Evolutionary conservation across 2,113 vertebrate genomes (phyloP).

Genomic region (Amazona vittata): DNA sequence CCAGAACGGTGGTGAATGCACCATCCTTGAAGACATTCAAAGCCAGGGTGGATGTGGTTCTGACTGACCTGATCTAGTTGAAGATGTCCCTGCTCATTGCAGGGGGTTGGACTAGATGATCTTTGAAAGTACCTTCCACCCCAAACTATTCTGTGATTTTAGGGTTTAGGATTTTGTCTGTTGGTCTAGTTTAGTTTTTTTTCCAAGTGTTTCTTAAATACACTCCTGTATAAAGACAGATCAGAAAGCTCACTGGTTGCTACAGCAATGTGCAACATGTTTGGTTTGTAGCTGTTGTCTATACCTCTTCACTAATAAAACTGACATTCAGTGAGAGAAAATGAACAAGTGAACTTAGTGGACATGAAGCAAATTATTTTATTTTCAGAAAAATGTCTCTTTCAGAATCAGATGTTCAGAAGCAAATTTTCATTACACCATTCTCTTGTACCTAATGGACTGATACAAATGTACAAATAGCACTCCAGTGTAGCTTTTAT

Average conservation of each 20-base stretch:
- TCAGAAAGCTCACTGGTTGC: background rate
- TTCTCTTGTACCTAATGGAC: background rate
- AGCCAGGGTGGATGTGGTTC: background rate
- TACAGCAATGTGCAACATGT: background rate
- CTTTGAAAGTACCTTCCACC: background rate
- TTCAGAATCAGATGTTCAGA: background rate
- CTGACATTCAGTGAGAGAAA: background rate
- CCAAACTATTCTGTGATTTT: background rate
- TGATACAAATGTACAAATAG: background rate
- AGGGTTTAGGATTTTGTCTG: background rate
- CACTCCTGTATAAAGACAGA: background rate
- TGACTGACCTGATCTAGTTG: background rate
- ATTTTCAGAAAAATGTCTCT: background rate
- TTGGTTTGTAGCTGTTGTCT: background rate
- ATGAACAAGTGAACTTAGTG: background rate
- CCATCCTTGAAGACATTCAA: background rate
- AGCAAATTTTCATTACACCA: background rate
- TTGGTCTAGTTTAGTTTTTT: fast-evolving
- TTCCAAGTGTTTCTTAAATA: background rate
- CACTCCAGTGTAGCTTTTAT: background rate
- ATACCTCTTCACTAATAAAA: background rate
- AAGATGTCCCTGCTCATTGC: background rate
- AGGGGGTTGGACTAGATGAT: background rate
- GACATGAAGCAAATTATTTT: background rate
- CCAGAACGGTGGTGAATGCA: background rate